These are phyloP conservation scores for Toxotes jaculatrix DNA, from an alignment of 2,113 vertebrate genomes.

Conservation along the genomic window DNA sequence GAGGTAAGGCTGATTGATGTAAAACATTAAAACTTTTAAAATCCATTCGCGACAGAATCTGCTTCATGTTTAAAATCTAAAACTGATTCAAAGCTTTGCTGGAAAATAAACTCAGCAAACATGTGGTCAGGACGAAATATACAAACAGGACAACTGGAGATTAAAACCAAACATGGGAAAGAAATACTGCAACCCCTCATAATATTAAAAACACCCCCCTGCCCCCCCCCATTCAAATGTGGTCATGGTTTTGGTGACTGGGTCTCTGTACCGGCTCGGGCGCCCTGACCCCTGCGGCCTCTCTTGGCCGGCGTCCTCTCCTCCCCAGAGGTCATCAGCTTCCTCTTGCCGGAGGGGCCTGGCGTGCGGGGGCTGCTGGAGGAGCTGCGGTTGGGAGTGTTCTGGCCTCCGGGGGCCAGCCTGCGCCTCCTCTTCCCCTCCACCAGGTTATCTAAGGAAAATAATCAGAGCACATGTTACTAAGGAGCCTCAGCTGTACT, in stretches of 20 bases:
- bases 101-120: background rate
- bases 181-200: background rate
- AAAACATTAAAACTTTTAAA: too few species aligned
- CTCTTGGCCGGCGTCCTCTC: slow-evolving; percentile 90
- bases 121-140: too few species aligned
- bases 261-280: slow-evolving; percentile 85
- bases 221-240: rapidly evolving
- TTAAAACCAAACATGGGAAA: too few species aligned
- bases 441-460: slow-evolving; percentile 93
- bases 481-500: too few species aligned
- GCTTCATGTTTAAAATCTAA: background rate
- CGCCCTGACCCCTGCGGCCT: slow-evolving; percentile 86
- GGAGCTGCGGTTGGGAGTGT: slow-evolving; percentile 81
- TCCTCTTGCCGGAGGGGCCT: slow-evolving; percentile 90
- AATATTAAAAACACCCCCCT: background rate
- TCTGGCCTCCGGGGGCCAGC: slow-evolving; percentile 77
- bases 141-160: too few species aligned
- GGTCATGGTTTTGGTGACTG: background rate
- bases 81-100: background rate
- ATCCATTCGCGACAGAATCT: too few species aligned
- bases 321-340: slow-evolving; percentile 86
- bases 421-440: slow-evolving; percentile 95
- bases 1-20: too few species aligned
- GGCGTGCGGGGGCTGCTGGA: slow-evolving; percentile 82
- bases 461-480: background rate